Evolutionary conservation across 2,797 vertebrate genomes (phyloP), one percentile per base, ranked within the genome.

Genomic region (Heliangelus exortis): DNA sequence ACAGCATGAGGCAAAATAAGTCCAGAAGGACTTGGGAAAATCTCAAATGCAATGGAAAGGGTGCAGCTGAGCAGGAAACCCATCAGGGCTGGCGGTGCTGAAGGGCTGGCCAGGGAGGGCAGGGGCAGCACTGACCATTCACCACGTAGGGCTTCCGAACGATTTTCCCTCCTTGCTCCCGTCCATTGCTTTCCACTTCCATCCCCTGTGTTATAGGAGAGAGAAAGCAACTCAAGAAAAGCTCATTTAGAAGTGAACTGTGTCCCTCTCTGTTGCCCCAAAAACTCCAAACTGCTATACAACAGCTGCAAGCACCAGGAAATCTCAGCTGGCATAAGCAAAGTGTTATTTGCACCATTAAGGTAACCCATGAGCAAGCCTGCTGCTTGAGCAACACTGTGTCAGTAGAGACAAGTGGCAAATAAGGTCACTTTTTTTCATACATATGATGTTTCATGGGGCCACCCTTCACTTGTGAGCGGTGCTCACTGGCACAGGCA

Each of bases 81-180:
- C 0, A 28, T 57, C 34, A 33, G 9, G 53, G 33, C 53, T 23
- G 53, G 17, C 31, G 26, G 34, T 17, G 50, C 39, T 10, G 41
- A 71, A 31, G 36, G 2, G 1, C 13, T 71, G 53, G 53, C 23
- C 12, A 21, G 21, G 34, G 19, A 55, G 5, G 31, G 21, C 28
- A 34, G 66, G 34, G 45, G 45, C 6, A 9, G 41, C 93, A 98
- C 98, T 97, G 88, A 99, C 99, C 98, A 6, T 97, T 97, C 84
- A 99, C 63, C n/a, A 99, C 98, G 2, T 99, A 99, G 0, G 99
- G 99, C 84, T 99, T 99, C 89, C 96, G 96, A 83, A 99, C 93
- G 3, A 97, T 57, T 31, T 28, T 50, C 67, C 67, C 87, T 7
- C 94, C 34, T 47, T 68, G 82, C 15, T 58, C 53, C 3, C 28